These are phyloP conservation scores for Agrotis exclamationis DNA, from an alignment of 2,888 invertebrate genomes.

Conservation along the genomic window DNA sequence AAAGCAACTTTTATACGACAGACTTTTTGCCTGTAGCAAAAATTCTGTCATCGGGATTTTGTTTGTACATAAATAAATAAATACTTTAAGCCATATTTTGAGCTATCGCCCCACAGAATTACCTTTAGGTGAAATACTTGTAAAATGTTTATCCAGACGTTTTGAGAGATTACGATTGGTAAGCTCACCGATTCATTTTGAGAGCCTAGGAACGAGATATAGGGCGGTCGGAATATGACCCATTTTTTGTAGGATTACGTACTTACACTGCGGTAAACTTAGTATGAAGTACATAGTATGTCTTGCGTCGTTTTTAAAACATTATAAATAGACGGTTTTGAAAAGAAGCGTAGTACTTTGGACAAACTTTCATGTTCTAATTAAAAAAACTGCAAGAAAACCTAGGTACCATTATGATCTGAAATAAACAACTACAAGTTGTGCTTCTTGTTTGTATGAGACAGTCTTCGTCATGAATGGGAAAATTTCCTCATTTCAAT, in stretches of 20 bases:
- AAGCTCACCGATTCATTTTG: constrained; percentile 26
- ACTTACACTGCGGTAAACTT: background rate
- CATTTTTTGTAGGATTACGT: constrained; percentile 37
- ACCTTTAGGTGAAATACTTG: background rate
- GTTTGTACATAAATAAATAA: background rate
- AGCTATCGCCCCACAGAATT: background rate
- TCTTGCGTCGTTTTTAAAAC: background rate
- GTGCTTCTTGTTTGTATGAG: background rate
- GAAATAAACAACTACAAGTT: too few species aligned
- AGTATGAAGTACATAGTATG: background rate
- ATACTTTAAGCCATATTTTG: background rate
- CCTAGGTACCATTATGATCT: too few species aligned
- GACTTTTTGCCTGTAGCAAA: background rate
- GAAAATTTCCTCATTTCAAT: background rate
- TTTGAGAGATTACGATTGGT: constrained; percentile 23
- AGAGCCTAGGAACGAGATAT: constrained; percentile 10
- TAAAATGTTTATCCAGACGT: constrained; percentile 8
- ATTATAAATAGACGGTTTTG: background rate
- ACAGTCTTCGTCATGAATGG: background rate
- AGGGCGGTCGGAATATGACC: constrained; percentile 10
- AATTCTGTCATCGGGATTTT: background rate
- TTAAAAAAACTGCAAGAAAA: background rate
- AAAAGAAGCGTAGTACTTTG: too few species aligned
- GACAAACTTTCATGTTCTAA: too few species aligned
- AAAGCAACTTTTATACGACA: background rate